phyloP scores from a whole-genome alignment of 2,797 vertebrate genomes.

The Sandelia bainsii region DNA sequence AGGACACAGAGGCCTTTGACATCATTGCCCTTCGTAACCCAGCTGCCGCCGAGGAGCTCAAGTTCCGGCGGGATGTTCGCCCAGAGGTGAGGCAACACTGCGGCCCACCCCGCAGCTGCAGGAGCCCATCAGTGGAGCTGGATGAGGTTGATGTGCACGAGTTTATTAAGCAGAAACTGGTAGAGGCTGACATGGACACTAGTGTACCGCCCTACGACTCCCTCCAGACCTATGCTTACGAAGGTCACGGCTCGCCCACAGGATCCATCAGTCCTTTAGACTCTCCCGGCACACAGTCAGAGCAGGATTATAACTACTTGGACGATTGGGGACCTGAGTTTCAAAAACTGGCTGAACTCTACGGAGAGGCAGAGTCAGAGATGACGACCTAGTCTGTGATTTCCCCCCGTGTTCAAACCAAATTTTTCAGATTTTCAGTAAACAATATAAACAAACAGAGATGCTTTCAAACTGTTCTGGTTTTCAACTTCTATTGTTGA shows the following conservation, averaged over 20 bases:
- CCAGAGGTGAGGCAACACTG: constrained; percentile 84
- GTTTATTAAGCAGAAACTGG: constrained; percentile 93
- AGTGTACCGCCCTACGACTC: constrained; percentile 96
- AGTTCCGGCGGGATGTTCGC: constrained; percentile 91
- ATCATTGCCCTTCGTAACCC: constrained; percentile 96
- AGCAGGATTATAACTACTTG: constrained; percentile 95
- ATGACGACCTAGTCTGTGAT: constrained; percentile 88
- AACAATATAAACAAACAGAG: constrained; percentile 67
- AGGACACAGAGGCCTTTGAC: constrained; percentile 98
- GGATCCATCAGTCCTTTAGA: constrained; percentile 96
- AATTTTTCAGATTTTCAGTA: constrained; percentile 70
- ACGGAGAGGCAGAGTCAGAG: constrained; percentile 90
- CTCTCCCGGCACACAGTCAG: constrained; percentile 89
- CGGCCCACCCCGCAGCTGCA: constrained; percentile 74
- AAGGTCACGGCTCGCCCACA: constrained; percentile 93
- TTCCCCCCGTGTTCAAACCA: constrained; percentile 55
- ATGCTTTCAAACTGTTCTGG: constrained; percentile 82
- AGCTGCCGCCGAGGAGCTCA: constrained; percentile 93
- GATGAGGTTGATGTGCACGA: constrained; percentile 91
- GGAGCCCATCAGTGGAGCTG: constrained; percentile 82
- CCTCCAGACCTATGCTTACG: constrained; percentile 97
- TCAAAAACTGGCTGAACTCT: constrained; percentile 96
- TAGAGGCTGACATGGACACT: constrained; percentile 92
- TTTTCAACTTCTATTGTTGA: constrained; percentile 85
- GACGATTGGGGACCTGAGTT: constrained; percentile 96